phyloP scores from a whole-genome alignment of 2,888 invertebrate species.

The Gisinianus flammeolus region DNA sequence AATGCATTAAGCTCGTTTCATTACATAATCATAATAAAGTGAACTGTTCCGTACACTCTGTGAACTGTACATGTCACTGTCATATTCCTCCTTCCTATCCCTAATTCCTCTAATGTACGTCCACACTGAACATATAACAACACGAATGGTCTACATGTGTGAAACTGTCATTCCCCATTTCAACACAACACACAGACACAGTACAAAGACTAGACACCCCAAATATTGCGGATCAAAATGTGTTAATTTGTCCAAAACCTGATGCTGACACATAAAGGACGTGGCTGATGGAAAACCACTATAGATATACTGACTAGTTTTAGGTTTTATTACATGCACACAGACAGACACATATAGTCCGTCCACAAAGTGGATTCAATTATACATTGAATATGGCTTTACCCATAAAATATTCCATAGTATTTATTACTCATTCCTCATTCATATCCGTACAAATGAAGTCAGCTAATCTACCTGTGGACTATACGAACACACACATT shows the following conservation, averaged over 20 bases:
- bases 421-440: constrained; percentile 5
- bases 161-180: no score
- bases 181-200: no score
- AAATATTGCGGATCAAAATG: no score
- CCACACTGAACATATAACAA: no score
- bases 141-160: no score
- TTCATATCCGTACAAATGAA: constrained; percentile 5
- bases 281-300: neutral
- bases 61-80: neutral
- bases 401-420: no score
- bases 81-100: neutral
- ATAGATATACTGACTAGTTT: no score
- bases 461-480: constrained; percentile 1
- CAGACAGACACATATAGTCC: no score
- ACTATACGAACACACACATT: no score
- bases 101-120: neutral
- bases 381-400: constrained; percentile 19
- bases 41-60: neutral
- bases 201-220: no score
- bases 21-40: constrained; percentile 15
- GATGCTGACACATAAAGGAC: neutral
- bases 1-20: constrained; percentile 26
- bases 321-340: no score
- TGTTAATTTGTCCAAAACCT: no score
- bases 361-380: constrained; percentile 34